These are phyloP conservation scores for Aspidapion aeneum DNA, from an alignment of 2,888 invertebrate species.

Conservation along the genomic window DNA sequence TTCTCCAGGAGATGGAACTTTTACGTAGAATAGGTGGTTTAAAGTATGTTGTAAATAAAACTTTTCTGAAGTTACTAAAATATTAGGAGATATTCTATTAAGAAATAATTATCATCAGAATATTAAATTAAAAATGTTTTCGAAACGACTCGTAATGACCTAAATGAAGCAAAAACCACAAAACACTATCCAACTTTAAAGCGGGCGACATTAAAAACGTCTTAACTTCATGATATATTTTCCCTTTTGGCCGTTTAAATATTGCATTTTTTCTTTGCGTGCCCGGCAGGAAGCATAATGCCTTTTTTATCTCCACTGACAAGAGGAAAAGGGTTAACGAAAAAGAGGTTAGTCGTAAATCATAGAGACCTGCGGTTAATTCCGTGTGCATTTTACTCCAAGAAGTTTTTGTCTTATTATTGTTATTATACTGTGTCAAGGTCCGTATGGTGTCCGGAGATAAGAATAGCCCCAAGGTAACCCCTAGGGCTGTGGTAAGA, in stretches of 20 bases:
- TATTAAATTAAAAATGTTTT: too few relatives aligned
- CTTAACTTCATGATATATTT: conserved; percentile 37
- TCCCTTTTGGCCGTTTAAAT: conserved; percentile 37
- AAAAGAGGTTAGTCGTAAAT: conserved; percentile 23
- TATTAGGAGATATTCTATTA: too few relatives aligned
- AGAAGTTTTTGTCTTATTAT: too few relatives aligned
- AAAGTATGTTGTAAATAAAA: too few relatives aligned
- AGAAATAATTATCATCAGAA: too few relatives aligned
- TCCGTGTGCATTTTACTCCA: not conserved
- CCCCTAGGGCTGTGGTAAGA: too few relatives aligned
- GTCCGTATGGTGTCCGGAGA: too few relatives aligned
- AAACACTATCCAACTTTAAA: conserved; percentile 5
- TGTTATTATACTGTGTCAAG: too few relatives aligned
- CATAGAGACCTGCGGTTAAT: conserved; percentile 16
- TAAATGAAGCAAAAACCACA: not conserved
- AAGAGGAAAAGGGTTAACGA: conserved; percentile 32
- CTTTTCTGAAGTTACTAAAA: too few relatives aligned
- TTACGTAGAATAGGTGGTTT: too few relatives aligned
- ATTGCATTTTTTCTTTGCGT: conserved; percentile 42
- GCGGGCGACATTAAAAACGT: conserved; percentile 35
- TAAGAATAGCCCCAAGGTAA: too few relatives aligned
- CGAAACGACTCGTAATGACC: not conserved
- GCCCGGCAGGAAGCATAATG: conserved; percentile 42
- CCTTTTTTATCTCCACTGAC: conserved; percentile 45
- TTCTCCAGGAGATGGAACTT: too few relatives aligned